These are phyloP conservation scores for Discoglossus pictus DNA, from an alignment of 2,797 vertebrate species.

Conservation along the genomic window DNA sequence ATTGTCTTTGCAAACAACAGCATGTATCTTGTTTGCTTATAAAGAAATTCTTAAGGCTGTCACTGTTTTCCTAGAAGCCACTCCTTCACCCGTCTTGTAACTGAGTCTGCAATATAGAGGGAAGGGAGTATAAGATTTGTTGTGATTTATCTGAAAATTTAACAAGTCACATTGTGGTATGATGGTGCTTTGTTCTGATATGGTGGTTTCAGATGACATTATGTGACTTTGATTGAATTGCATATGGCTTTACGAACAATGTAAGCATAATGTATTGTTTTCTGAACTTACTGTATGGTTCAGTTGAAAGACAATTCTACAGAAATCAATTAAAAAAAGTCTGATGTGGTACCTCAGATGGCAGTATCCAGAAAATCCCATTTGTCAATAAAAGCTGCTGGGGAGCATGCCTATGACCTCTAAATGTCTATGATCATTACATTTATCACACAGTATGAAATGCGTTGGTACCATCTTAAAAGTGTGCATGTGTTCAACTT, in stretches of 20 bases:
- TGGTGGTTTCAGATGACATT: conserved; percentile 61
- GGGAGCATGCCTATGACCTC: conserved; percentile 8
- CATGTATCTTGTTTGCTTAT: too few species aligned
- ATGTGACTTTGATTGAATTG: conserved; percentile 58
- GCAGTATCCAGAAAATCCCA: conserved; percentile 21
- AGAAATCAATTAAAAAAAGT: conserved; percentile 23
- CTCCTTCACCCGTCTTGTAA: too few species aligned
- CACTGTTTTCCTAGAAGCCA: too few species aligned
- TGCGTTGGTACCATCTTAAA: too few species aligned
- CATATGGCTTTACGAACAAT: conserved; percentile 52
- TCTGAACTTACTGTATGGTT: conserved; percentile 48
- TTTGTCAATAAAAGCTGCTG: conserved; percentile 3
- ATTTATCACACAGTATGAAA: too few species aligned
- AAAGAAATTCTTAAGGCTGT: too few species aligned
- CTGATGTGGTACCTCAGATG: background rate
- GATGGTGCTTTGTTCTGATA: conserved; percentile 51
- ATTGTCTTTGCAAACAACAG: too few species aligned
- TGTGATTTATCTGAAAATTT: conserved; percentile 30
- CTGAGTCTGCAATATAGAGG: too few species aligned
- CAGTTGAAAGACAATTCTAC: conserved; percentile 5
- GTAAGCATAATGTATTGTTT: conserved; percentile 52
- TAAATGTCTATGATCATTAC: background rate
- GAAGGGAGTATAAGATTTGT: too few species aligned
- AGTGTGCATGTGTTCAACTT: too few species aligned
- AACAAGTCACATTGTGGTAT: conserved; percentile 30